These are phyloP conservation scores for Theristicus caerulescens DNA, from an alignment of 2,113 vertebrate species.

Conservation along the genomic window DNA sequence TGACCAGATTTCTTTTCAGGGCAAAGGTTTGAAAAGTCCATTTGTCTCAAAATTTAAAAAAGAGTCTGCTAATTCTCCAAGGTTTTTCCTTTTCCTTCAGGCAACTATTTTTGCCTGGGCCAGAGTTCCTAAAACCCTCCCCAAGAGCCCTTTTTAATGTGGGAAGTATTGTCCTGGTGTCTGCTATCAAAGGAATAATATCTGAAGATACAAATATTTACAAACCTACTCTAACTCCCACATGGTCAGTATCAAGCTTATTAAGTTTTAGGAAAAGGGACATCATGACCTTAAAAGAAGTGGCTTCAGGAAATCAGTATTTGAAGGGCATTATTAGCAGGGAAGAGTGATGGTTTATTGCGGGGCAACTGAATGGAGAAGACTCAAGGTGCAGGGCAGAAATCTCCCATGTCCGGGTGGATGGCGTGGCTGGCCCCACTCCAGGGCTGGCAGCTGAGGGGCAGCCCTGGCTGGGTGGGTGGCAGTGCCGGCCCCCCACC, in stretches of 20 bases:
- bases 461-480: background rate
- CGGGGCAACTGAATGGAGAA: fast-evolving
- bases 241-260: constrained; percentile 24
- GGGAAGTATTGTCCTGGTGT: constrained; percentile 19
- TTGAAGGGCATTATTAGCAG: background rate
- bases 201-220: constrained; percentile 47
- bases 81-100: constrained; percentile 51
- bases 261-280: constrained; percentile 9
- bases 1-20: constrained; percentile 64
- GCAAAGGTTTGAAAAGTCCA: constrained; percentile 68
- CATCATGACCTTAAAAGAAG: background rate
- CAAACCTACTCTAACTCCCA: background rate
- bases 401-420: background rate
- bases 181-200: constrained; percentile 35
- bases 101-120: constrained; percentile 40
- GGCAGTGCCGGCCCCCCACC: background rate
- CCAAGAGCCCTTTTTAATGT: constrained; percentile 38
- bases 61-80: constrained; percentile 54
- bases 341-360: background rate
- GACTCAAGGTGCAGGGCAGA: background rate
- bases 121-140: constrained; percentile 28
- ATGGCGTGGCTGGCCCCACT: fast-evolving
- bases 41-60: constrained; percentile 52
- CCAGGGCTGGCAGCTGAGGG: fast-evolving
- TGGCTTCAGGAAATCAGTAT: background rate